Conservation (phyloP, 2,113 vertebrate species). For the Sander lucioperca region DNA sequence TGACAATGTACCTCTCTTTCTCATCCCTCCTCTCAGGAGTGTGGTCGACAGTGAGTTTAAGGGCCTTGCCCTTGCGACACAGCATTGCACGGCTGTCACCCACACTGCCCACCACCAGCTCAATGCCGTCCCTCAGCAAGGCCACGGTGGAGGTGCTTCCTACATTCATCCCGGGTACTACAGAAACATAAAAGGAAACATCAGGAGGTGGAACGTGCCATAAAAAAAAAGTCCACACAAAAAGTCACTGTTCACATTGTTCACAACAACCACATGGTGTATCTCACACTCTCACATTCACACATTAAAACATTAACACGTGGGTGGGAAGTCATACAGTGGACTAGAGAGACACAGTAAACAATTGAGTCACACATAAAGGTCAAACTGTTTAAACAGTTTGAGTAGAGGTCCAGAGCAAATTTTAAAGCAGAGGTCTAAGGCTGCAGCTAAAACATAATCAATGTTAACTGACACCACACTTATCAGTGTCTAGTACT, state of each 20-base stretch:
- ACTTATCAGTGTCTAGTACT: conserved; percentile 19
- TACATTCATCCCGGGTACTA: conserved; percentile 87
- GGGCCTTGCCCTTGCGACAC: conserved; percentile 93
- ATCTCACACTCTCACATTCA: conserved; percentile 52
- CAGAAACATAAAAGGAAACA: conserved; percentile 65
- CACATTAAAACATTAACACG: conserved; percentile 58
- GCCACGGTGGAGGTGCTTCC: conserved; percentile 97
- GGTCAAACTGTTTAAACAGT: conserved; percentile 48
- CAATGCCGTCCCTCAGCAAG: conserved; percentile 94
- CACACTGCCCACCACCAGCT: conserved; percentile 96
- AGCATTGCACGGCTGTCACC: conserved; percentile 97
- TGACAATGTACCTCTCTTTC: conserved; percentile 90
- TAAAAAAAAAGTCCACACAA: conserved; percentile 15
- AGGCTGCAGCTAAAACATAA: conserved; percentile 14
- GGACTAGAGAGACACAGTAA: conserved; percentile 55
- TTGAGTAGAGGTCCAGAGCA: conserved; percentile 41
- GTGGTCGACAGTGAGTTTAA: conserved; percentile 96
- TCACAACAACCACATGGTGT: conserved; percentile 47
- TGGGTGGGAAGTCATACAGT: conserved; percentile 35
- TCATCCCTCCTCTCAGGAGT: conserved; percentile 98
- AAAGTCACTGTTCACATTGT: conserved; percentile 27
- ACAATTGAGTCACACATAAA: conserved; percentile 74
- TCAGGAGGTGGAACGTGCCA: conserved; percentile 73
- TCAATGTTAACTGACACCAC: conserved; percentile 2
- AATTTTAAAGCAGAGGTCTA: conserved; percentile 31